Evolutionary conservation across 2,888 invertebrate species (phyloP).

Genomic region (Carcina quercana): DNA sequence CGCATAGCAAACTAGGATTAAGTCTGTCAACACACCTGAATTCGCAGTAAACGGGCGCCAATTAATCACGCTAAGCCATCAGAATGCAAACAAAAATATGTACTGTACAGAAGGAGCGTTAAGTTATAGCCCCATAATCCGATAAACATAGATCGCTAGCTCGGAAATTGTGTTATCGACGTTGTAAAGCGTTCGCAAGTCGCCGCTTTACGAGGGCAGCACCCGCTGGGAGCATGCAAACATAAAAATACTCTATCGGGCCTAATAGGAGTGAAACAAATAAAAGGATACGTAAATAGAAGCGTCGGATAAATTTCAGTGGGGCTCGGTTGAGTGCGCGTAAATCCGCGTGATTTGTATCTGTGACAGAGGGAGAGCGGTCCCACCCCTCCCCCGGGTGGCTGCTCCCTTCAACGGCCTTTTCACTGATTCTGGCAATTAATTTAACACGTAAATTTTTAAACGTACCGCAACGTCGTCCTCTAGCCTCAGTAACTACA

Average conservation of each 20-base stretch:
- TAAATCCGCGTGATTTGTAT: conserved; percentile 76
- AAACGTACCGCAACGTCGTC: conserved; percentile 21
- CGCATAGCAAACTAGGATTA: too few relatives aligned
- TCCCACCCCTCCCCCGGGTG: conserved; percentile 19
- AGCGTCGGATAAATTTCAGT: conserved; percentile 69
- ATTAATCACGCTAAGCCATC: conserved; percentile 56
- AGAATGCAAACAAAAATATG: conserved; percentile 56
- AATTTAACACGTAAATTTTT: conserved; percentile 54
- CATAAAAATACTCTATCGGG: conserved; percentile 74
- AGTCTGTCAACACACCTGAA: conserved; percentile 54
- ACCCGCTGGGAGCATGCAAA: conserved; percentile 58
- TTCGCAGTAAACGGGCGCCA: conserved; percentile 46
- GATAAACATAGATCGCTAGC: conserved; percentile 59
- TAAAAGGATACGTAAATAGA: conserved; percentile 74
- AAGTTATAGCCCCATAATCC: conserved; percentile 66
- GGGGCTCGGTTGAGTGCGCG: conserved; percentile 70
- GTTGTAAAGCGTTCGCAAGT: conserved; percentile 67
- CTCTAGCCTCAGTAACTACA: background rate
- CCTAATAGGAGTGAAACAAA: conserved; percentile 73
- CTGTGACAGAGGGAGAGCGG: conserved; percentile 63
- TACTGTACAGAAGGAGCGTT: conserved; percentile 46
- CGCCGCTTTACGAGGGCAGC: conserved; percentile 69
- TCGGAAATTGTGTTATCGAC: conserved; percentile 64
- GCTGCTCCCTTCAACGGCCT: conserved; percentile 16
- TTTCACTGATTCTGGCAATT: conserved; percentile 52